Base-by-base conservation (phyloP, 2,797 vertebrate species). In the Pelobates cultripes region DNA sequence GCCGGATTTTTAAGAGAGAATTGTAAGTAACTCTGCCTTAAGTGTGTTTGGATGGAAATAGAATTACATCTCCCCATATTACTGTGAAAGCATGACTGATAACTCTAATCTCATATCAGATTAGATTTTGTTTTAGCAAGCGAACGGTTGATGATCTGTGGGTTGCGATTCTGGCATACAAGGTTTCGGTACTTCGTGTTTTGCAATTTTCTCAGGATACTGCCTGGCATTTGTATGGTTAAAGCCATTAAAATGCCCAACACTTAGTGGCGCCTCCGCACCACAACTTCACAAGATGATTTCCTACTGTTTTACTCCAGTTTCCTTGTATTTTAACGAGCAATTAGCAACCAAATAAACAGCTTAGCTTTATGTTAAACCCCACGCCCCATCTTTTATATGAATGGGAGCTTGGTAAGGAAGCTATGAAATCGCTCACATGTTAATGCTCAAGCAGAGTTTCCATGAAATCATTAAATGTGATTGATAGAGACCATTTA, bases 321-420 rank as follows among this genome's bases (percentile, higher is more conserved):
- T n/a, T 63, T 17, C n/a, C 42, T 28, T 43, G 42, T 28, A n/a
- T 42, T 17, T 60, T 63, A 44, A 63, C 57, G 40, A 75, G 55
- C 73, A 63, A 75, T 75, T 75, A 75, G 57, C 42, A 64, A n/a
- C 43, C 9, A 63, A n/a, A 63, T 75, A 75, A 75, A 60, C 17
- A 45, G 73, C 42, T 40, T 17, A 8, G 57, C 28, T 63, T 73
- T 28, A 42, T 17, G 47, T 60, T 10, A 73, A 60, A 70, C 42
- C 68, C 14, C 40, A 42, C 41, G 10, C 13, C 42, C 66, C 13
- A 68, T 12, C 2, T 13, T n/a, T 43, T 70, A 70, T 45, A 45
- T 44, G 68, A 70, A 70, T 70, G 68, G 68, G 68, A n/a, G 6
- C 43, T n/a, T 9, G 68, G 42, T 17, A 7, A 10, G 10, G 43